Conservation (phyloP, 1,140 invertebrate species). For the Gonatopus flavifemur region DNA sequence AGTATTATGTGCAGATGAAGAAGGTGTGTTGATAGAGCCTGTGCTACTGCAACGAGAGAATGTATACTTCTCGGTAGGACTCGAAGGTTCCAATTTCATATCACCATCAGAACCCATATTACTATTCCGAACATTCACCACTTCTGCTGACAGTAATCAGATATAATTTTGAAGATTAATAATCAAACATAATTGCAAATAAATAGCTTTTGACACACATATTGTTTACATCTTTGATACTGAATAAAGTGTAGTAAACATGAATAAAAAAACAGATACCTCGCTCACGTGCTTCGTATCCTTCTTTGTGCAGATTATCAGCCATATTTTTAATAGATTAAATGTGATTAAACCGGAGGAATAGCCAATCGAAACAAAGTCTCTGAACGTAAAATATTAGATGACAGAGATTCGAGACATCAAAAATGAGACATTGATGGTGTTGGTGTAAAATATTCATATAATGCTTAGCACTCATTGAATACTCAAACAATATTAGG, state of each 20-base stretch:
- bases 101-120: conserved; percentile 45
- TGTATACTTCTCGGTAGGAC: conserved; percentile 66
- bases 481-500: too few species aligned
- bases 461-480: too few species aligned
- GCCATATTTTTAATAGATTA: conserved; percentile 29
- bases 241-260: background rate
- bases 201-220: background rate
- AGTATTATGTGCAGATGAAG: conserved; percentile 84
- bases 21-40: conserved; percentile 79
- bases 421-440: too few species aligned
- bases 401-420: too few species aligned
- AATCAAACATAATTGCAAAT: conserved; percentile 3
- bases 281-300: conserved; percentile 35
- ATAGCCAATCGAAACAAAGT: too few species aligned
- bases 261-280: background rate
- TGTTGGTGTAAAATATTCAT: too few species aligned
- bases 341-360: too few species aligned
- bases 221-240: background rate
- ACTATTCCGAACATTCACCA: conserved; percentile 17
- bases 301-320: conserved; percentile 32
- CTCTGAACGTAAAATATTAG: too few species aligned
- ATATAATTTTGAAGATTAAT: conserved; percentile 13
- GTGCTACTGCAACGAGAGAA: conserved; percentile 83
- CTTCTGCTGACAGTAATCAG: too few species aligned
- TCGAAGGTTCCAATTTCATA: conserved; percentile 67